A percentile compares a stretch with the other conserved stretches of the same genome.
Conservation (phyloP, 2,113 vertebrate species). For the Apeltes quadracus region DNA sequence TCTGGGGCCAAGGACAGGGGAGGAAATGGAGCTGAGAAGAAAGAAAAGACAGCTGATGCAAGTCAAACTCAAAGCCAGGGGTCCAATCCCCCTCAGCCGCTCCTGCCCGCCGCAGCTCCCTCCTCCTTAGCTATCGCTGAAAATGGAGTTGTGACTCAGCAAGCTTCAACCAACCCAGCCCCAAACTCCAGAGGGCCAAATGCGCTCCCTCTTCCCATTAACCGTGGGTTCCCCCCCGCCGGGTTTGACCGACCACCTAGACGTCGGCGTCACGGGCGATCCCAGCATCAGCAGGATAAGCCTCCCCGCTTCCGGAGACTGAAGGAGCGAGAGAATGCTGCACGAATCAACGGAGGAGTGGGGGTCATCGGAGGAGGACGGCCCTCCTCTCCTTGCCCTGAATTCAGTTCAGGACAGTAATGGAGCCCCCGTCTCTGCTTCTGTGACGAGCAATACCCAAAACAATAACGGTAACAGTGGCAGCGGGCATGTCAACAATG, state of each 20-base stretch:
- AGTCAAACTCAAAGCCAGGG: conserved; percentile 70
- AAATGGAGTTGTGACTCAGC: conserved; percentile 66
- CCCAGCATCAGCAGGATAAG: conserved; percentile 93
- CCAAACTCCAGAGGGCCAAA: conserved; percentile 67
- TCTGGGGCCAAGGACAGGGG: conserved; percentile 76
- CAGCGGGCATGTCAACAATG: conserved; percentile 63
- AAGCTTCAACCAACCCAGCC: conserved; percentile 52
- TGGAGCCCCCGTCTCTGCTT: conserved; percentile 51
- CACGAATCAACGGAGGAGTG: conserved; percentile 81
- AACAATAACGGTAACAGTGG: conserved; percentile 67
- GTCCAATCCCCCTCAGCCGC: conserved; percentile 54
- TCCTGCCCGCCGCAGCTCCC: conserved; percentile 42
- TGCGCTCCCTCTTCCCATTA: conserved; percentile 48
- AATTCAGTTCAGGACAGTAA: conserved; percentile 75
- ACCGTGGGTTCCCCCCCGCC: conserved; percentile 65
- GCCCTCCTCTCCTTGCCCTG: conserved; percentile 67
- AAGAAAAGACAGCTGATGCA: conserved; percentile 77
- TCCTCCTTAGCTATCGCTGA: conserved; percentile 61
- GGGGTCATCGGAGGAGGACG: conserved; percentile 72
- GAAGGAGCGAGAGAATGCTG: conserved; percentile 89
- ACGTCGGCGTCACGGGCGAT: conserved; percentile 85
- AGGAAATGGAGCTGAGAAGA: conserved; percentile 70
- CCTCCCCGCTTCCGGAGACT: conserved; percentile 91
- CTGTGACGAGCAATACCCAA: conserved; percentile 54
- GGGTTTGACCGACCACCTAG: conserved; percentile 85